A percentile compares a stretch with the other conserved stretches of the same genome.
Evolutionary conservation across 2,113 vertebrate genomes (phyloP).

Genomic region (Semnornis frantzii): DNA sequence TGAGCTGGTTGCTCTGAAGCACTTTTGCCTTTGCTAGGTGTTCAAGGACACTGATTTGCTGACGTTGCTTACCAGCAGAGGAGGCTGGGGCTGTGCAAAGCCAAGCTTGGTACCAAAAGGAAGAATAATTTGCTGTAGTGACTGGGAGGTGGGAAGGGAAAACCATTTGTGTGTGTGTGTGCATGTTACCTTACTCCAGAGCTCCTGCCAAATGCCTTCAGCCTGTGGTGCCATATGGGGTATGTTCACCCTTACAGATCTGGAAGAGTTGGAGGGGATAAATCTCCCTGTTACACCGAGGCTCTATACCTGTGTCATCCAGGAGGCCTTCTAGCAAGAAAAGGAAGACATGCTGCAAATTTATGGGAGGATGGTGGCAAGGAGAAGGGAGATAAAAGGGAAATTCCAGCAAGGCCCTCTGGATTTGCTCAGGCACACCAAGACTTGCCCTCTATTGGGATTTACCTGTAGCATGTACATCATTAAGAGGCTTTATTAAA

Average conservation of each 20-base stretch:
- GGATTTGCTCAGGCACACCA: slow-evolving; percentile 42
- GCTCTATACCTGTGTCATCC: neutral
- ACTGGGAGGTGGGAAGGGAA: neutral
- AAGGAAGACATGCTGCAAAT: neutral
- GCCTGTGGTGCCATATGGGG: neutral
- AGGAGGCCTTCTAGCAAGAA: slow-evolving; percentile 20
- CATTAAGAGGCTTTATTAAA: slow-evolving; percentile 31
- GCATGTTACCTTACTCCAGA: neutral
- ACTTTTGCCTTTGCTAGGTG: neutral
- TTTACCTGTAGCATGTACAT: slow-evolving; percentile 44
- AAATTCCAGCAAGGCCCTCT: slow-evolving; percentile 57
- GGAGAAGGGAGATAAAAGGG: neutral
- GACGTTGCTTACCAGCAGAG: neutral
- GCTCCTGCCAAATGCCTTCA: neutral
- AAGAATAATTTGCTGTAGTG: neutral
- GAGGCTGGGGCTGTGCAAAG: neutral
- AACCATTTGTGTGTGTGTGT: neutral
- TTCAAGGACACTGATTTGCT: neutral
- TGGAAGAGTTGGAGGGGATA: neutral
- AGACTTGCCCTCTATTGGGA: slow-evolving; percentile 53
- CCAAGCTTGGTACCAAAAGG: neutral
- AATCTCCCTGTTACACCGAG: neutral
- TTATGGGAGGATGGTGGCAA: neutral
- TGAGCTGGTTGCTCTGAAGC: neutral
- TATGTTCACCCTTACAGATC: neutral